A percentile compares a stretch with the other conserved stretches of the same genome.
Conservation (phyloP, 2,113 vertebrate genomes). For the Indri indri region DNA sequence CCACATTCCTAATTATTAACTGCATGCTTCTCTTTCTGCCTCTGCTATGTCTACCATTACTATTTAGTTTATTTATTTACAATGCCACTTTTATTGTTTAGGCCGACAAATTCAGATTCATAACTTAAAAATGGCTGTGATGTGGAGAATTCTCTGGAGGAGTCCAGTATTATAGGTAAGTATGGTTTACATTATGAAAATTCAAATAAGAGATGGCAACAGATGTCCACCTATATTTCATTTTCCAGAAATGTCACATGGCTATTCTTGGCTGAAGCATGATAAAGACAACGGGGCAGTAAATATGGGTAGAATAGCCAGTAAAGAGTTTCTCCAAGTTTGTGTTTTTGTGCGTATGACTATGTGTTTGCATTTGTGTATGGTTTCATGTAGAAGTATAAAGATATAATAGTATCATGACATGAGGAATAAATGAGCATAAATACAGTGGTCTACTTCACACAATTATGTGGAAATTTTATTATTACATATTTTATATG, state of each 20-base stretch:
- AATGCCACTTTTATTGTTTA: neutral
- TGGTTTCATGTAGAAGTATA: neutral
- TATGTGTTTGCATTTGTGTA: neutral
- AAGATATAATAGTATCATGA: neutral
- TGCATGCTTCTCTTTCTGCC: neutral
- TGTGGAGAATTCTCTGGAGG: neutral
- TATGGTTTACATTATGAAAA: neutral
- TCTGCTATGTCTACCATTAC: neutral
- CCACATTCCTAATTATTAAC: neutral
- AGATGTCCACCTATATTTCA: neutral
- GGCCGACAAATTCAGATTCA: neutral
- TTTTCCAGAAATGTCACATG: neutral
- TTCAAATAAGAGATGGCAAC: neutral
- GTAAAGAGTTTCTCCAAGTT: neutral
- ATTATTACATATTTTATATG: neutral
- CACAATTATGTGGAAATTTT: neutral
- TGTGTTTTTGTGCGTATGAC: neutral
- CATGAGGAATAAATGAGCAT: neutral
- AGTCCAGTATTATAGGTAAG: neutral
- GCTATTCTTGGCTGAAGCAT: neutral
- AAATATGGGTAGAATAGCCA: fast-evolving
- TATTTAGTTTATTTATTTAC: neutral
- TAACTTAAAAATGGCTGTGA: neutral
- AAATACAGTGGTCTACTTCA: neutral
- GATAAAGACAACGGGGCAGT: neutral